Evolutionary conservation across 1,140 invertebrate genomes (phyloP), one percentile per base, ranked within the genome.

Genomic region (Magallana ariakensis): DNA sequence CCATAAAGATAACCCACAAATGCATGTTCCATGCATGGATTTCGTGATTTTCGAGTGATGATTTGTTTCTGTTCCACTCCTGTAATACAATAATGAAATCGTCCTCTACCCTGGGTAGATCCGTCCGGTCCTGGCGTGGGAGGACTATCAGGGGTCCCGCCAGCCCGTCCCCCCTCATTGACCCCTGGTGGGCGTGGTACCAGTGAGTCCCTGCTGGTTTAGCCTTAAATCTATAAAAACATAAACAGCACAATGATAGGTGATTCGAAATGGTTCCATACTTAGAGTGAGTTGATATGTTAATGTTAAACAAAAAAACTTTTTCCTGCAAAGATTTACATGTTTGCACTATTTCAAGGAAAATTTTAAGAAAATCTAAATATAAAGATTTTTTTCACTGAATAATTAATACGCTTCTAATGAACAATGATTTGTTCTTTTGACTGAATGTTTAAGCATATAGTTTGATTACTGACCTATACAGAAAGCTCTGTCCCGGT

Each of bases 101-200:
- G 0, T 83, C 97, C 97, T 81, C 75, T 33, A 82, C 60, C 16
- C 16, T 33, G 3, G 82, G 82, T 84, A 84, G 57, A 26, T 84
- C 57, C 56, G 16, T 22, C 53, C 82, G 82, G 8, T 84, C 26
- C 22, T 84, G 11, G 9, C 62, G 83, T 46, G 56, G 56, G 19
- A 87, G 60, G 26, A 87, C 82, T 22, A 87, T 81, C 0, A 87
- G 33, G 33, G 86, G 82, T 3, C 86, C 86, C 0, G 83, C 66
- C 60, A 87, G 9, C 10, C 86, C 86, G 60, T 87, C 86, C 0
- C 83, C 96, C 33, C 97, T 94, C 94, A 98, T 97, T 94, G 97
- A 96, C 15, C 97, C 97, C 15, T 97, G 96, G 92, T 98, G 97
- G 8, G 97, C 97, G 93, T 98, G 97, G 96, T 97, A 98, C 94